Evolutionary conservation across 30 jellyfish, hydroid and myxozoan species (phyloP).

Genomic region (Aurelia coerulea): DNA sequence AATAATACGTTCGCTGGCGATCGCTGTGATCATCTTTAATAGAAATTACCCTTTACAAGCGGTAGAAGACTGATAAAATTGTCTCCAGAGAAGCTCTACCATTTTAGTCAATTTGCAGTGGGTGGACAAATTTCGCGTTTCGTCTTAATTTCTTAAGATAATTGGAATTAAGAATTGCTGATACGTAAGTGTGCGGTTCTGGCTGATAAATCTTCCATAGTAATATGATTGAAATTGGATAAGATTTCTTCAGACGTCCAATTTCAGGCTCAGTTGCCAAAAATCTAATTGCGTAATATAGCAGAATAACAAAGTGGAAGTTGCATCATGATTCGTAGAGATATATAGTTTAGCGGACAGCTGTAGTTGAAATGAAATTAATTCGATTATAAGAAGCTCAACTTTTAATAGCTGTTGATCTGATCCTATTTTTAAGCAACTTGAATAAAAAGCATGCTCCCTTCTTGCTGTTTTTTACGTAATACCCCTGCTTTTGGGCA

Average conservation of each 20-base stretch:
- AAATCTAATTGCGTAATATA: constrained; percentile 55
- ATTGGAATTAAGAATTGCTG: background rate
- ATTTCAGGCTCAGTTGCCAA: constrained; percentile 56
- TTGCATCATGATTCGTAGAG: constrained; percentile 21
- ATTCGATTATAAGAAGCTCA: constrained; percentile 25
- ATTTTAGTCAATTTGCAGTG: background rate
- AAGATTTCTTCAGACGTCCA: constrained; percentile 1
- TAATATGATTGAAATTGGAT: constrained; percentile 32
- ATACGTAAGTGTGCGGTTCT: background rate
- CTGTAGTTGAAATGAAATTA: constrained; percentile 31
- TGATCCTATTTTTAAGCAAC: constrained; percentile 7
- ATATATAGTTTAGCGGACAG: constrained; percentile 14
- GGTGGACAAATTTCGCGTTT: background rate
- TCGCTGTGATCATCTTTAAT: too few relatives aligned
- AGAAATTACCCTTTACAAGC: too few relatives aligned
- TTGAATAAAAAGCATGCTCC: constrained; percentile 21
- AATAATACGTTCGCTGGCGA: too few relatives aligned
- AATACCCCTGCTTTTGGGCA: constrained; percentile 35
- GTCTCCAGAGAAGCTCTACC: too few relatives aligned
- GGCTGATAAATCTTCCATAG: constrained; percentile 26
- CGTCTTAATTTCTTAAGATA: background rate
- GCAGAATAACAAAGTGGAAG: constrained; percentile 45
- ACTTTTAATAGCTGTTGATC: constrained; percentile 18
- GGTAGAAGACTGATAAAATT: too few relatives aligned
- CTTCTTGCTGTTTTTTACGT: constrained; percentile 30